Conservation (phyloP, 2,888 invertebrate species). For the Bedellia somnulentella region DNA sequence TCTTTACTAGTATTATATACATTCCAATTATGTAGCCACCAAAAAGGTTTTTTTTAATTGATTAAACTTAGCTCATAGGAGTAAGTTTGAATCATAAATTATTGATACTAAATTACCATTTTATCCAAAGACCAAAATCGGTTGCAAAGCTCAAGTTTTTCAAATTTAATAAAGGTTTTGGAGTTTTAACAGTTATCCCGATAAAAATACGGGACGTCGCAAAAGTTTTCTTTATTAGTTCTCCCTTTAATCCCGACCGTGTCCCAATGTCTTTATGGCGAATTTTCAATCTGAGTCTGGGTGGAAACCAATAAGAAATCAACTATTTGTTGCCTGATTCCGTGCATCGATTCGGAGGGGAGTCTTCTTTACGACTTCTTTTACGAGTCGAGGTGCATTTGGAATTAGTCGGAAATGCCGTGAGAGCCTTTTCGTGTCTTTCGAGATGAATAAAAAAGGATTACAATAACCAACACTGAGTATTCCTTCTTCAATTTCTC, state of each 20-base stretch:
- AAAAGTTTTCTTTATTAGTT: slow-evolving; percentile 61
- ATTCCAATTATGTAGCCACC: no score
- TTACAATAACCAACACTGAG: slow-evolving; percentile 39
- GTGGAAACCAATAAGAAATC: slow-evolving; percentile 59
- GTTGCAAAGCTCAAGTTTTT: no score
- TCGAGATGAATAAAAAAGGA: slow-evolving; percentile 50
- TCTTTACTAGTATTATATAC: no score
- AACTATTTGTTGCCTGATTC: slow-evolving; percentile 56
- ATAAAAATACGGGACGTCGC: slow-evolving; percentile 60
- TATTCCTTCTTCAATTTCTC: slow-evolving; percentile 16
- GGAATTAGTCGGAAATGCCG: slow-evolving; percentile 48
- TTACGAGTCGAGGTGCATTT: slow-evolving; percentile 61
- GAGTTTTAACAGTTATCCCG: slow-evolving; percentile 50
- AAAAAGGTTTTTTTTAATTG: no score
- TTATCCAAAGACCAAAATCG: no score
- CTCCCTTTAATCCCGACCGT: slow-evolving; percentile 57
- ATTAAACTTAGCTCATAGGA: no score
- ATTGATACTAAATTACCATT: no score
- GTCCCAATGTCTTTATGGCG: slow-evolving; percentile 60
- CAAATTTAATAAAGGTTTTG: slow-evolving; percentile 43
- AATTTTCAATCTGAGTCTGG: slow-evolving; percentile 59
- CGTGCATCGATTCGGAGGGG: slow-evolving; percentile 51
- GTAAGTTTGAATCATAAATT: no score
- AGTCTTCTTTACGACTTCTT: slow-evolving; percentile 57
- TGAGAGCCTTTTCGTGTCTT: slow-evolving; percentile 55